A percentile compares a stretch with the other conserved stretches of the same genome.
These are phyloP conservation scores for Xenopus petersii DNA, from an alignment of 2,797 vertebrate genomes.

Conservation along the genomic window DNA sequence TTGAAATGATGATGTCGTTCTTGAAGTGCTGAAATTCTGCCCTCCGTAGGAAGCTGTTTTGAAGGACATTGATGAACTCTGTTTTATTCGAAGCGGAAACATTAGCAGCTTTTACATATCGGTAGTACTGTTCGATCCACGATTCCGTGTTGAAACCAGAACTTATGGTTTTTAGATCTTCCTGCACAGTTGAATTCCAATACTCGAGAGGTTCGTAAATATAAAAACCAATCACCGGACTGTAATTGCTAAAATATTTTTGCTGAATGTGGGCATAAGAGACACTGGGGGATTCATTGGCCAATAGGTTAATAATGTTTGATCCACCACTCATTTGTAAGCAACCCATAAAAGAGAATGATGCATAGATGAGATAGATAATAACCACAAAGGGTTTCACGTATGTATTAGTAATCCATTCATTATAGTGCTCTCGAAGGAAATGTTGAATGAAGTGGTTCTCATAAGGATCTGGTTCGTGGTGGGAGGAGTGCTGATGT, in stretches of 20 bases:
- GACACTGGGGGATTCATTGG: conserved; percentile 90
- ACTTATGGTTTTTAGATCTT: conserved; percentile 89
- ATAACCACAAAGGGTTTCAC: conserved; percentile 98
- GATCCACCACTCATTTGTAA: conserved; percentile 94
- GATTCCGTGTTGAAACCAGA: conserved; percentile 94
- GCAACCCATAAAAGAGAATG: conserved; percentile 99
- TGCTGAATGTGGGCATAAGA: conserved; percentile 91
- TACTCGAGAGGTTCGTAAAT: conserved; percentile 96
- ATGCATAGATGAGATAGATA: conserved; percentile 96
- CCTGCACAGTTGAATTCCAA: conserved; percentile 95
- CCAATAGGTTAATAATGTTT: conserved; percentile 89
- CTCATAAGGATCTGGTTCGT: conserved; percentile 90
- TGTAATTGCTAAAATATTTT: conserved; percentile 98
- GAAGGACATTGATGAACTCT: conserved; percentile 89
- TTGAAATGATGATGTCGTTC: conserved; percentile 97
- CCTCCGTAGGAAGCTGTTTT: conserved; percentile 87
- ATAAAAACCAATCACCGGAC: conserved; percentile 96
- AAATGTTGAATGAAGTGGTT: conserved; percentile 98
- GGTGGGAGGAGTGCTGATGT: conserved; percentile 87
- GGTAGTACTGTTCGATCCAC: conserved; percentile 97
- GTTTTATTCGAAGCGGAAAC: conserved; percentile 87
- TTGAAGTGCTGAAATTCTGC: conserved; percentile 96
- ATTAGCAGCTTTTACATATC: conserved; percentile 84
- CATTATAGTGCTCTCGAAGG: conserved; percentile 93
- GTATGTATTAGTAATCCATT: conserved; percentile 98